Percentiles rank a stretch among this genome's conserved stretches.
phyloP scores from a whole-genome alignment of 2,888 invertebrate species.

The Helicoverpa assulta region DNA sequence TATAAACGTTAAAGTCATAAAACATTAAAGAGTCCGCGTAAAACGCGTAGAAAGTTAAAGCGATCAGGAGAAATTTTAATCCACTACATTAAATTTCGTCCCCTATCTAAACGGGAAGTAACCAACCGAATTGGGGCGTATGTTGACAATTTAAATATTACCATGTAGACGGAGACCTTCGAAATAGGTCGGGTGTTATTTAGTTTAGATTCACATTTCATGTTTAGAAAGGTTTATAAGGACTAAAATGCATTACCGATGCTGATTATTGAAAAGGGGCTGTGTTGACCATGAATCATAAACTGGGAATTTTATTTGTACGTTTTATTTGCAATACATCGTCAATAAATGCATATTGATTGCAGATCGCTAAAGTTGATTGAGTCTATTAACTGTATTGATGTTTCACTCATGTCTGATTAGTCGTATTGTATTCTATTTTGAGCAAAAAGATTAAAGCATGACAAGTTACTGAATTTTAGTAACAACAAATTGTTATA shows the following conservation, averaged over 20 bases:
- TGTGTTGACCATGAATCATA: slow-evolving; percentile 71
- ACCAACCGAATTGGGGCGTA: slow-evolving; percentile 71
- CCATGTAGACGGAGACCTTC: slow-evolving; percentile 52
- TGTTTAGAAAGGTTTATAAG: slow-evolving; percentile 41
- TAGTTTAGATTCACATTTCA: slow-evolving; percentile 63
- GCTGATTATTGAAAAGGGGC: slow-evolving; percentile 44
- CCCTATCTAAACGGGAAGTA: slow-evolving; percentile 64
- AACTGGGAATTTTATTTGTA: slow-evolving; percentile 64
- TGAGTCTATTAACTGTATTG: slow-evolving; percentile 48
- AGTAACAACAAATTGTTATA: too few relatives aligned
- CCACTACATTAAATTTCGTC: slow-evolving; percentile 70
- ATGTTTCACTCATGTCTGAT: slow-evolving; percentile 40
- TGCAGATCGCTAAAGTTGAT: slow-evolving; percentile 63
- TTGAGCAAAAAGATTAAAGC: slow-evolving; percentile 4
- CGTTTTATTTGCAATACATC: slow-evolving; percentile 51
- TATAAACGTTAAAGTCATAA: slow-evolving; percentile 34
- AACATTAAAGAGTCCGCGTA: slow-evolving; percentile 41
- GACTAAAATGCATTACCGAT: slow-evolving; percentile 39
- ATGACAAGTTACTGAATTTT: background rate
- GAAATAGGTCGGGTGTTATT: slow-evolving; percentile 60
- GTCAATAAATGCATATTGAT: slow-evolving; percentile 70
- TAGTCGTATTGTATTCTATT: slow-evolving; percentile 23
- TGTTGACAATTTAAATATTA: slow-evolving; percentile 55
- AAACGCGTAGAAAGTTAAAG: slow-evolving; percentile 47
- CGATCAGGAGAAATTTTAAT: slow-evolving; percentile 70